Evolutionary conservation across 2,113 vertebrate species (phyloP), one percentile per base, ranked within the genome.

Genomic region (Corythornis madagascariensis): DNA sequence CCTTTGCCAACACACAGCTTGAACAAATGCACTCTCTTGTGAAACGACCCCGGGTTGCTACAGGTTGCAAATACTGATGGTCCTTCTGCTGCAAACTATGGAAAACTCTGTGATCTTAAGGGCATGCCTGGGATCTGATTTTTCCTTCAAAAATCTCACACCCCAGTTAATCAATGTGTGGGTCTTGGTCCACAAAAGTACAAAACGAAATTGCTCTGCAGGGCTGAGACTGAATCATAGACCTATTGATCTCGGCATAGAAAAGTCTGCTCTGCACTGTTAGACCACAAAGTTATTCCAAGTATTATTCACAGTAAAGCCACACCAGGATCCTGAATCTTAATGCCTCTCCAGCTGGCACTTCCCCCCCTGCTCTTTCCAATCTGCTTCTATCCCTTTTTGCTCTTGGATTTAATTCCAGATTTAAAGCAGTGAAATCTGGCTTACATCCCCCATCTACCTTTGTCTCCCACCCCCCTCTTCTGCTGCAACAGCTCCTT

Each of bases 241-340:
- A 19, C 9, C 29, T 26, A 3, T 25, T 61, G 60, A 45, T 66
- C 29, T 50, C 0, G 0, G 25, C 14, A 11, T 47, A 28, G n/a
- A 31, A 40, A 55, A 59, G 24, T 22, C 42, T 16, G 31, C 18
- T 42, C 40, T 52, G 48, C 33, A 16, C 40, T 69, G 16, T 19
- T 16, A 48, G 35, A n/a, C 42, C 22, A 35, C 40, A 16, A 4
- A 61, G 14, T 59, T 17, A 63, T 48, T 77, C 21, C 25, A n/a
- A 8, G 1, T 29, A 8, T 45, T 81, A 45, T 9, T 63, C 38
- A 20, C 15, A 22, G 38, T 3, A 81, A 74, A 81, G 24, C 42
- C 42, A 13, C 1, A 18, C 26, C 43, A 73, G 28, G 6, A 81
- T 64, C 57, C 43, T 29, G 10, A 42, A 26, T 25, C 43, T 31